Conservation (phyloP, 1,140 invertebrate genomes). For the Bicyclus anynana region DNA sequence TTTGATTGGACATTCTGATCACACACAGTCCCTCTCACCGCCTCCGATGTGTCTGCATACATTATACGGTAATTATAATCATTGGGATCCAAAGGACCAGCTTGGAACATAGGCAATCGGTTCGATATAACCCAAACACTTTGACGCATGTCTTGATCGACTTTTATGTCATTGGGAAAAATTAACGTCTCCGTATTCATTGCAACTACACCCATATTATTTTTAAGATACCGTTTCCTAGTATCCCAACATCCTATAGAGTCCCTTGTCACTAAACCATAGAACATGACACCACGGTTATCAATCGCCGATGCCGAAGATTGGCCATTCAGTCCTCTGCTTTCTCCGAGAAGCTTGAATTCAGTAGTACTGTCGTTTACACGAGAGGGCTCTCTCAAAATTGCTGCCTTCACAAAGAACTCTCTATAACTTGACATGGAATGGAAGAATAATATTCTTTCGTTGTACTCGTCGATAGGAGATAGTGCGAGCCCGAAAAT, state of each 20-base stretch:
- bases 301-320: slow-evolving; percentile 85
- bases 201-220: slow-evolving; percentile 80
- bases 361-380: slow-evolving; percentile 75
- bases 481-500: slow-evolving; percentile 86
- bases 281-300: slow-evolving; percentile 85
- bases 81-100: slow-evolving; percentile 77
- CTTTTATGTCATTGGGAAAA: slow-evolving; percentile 88
- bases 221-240: slow-evolving; percentile 81
- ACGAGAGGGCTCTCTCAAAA: slow-evolving; percentile 79
- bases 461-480: slow-evolving; percentile 75
- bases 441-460: slow-evolving; percentile 85
- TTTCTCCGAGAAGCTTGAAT: slow-evolving; percentile 81
- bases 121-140: slow-evolving; percentile 88
- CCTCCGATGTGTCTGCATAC: slow-evolving; percentile 79
- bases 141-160: slow-evolving; percentile 83
- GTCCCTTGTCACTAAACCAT: slow-evolving; percentile 85
- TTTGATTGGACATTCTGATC: slow-evolving; percentile 73
- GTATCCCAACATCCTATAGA: slow-evolving; percentile 89
- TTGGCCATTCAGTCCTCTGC: slow-evolving; percentile 81
- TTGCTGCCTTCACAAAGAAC: slow-evolving; percentile 83
- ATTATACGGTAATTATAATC: slow-evolving; percentile 86
- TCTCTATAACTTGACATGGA: slow-evolving; percentile 88
- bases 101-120: slow-evolving; percentile 83
- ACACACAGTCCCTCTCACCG: slow-evolving; percentile 82
- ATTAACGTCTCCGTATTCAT: slow-evolving; percentile 79